Percentiles rank a stretch among this genome's conserved stretches.
These are phyloP conservation scores for Diplosoma virens DNA, from an alignment of 23 tunicate species.

Conservation along the genomic window DNA sequence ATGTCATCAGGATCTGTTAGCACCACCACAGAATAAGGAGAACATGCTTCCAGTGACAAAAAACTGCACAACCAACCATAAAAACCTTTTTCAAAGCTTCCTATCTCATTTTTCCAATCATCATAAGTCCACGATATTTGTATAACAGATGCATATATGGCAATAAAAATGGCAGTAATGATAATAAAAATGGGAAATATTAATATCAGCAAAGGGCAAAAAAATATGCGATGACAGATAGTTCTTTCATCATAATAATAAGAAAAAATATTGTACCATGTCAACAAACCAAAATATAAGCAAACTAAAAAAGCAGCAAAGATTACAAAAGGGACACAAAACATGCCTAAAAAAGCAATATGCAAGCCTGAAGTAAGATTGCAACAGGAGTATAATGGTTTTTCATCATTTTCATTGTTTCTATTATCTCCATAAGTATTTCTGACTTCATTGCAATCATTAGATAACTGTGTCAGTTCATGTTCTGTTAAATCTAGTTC, in stretches of 20 bases:
- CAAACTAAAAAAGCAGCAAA: slow-evolving; percentile 55
- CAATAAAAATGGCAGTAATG: slow-evolving; percentile 31
- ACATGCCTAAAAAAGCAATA: slow-evolving; percentile 51
- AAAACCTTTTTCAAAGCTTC: slow-evolving; percentile 88
- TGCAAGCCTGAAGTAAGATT: slow-evolving; percentile 49
- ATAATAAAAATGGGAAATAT: slow-evolving; percentile 63
- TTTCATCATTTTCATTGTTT: neutral
- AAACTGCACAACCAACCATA: slow-evolving; percentile 78
- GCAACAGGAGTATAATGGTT: neutral
- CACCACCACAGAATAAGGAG: slow-evolving; percentile 77
- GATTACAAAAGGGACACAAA: slow-evolving; percentile 68
- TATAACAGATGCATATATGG: slow-evolving; percentile 75
- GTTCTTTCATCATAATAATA: slow-evolving; percentile 76
- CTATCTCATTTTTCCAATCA: slow-evolving; percentile 76
- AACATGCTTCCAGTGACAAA: slow-evolving; percentile 62
- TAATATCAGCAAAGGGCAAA: slow-evolving; percentile 72
- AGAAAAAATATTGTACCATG: slow-evolving; percentile 82
- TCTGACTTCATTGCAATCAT: slow-evolving; percentile 9
- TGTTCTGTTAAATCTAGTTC: slow-evolving; percentile 75
- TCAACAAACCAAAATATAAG: slow-evolving; percentile 74
- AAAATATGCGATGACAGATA: slow-evolving; percentile 49
- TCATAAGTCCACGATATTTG: slow-evolving; percentile 71
- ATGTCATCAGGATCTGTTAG: slow-evolving; percentile 54
- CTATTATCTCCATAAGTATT: slow-evolving; percentile 12
- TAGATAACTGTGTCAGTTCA: slow-evolving; percentile 58